Evolutionary conservation across 2,797 vertebrate species (phyloP), one percentile per base, ranked within the genome.

Genomic region (Sardinella longiceps): DNA sequence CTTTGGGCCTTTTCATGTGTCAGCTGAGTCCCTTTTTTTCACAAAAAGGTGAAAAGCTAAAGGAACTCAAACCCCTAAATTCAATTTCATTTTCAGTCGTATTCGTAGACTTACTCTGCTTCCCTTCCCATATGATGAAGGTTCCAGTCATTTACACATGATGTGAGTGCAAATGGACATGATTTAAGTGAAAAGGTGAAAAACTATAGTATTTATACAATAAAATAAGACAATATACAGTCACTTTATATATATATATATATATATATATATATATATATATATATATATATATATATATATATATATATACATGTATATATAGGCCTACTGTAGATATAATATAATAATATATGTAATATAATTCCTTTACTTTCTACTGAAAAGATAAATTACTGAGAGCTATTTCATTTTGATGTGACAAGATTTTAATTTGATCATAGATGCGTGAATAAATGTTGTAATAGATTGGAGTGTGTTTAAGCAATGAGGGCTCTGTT

Each of bases 11-110:
- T 81, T 45, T 39, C 39, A 28, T 84, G 80, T 83, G 89, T 88
- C 92, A 91, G 92, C 92, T 93, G 93, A 84, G 46, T 48, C 7
- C 12, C 46, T 48, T 91, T 91, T 90, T 88, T 91, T 66, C 18
- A 15, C 20, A 11, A 88, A 85, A 84, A 70, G 86, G 85, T 92
- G 90, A 92, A 92, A 93, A 86, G 86, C 48, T 84, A 14, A 80
- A 33, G 63, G 33, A 30, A 15, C 2, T 30, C 33, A 70, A 37
- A 4, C 63, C 63, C 63, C 3, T 37, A 70, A 30, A 70, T 70
- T 70, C 30, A 70, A 33, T 70, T 70, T 33, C 12, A 70, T 14
- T 14, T 2, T 70, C 12, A 70, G 51, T 20, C 3, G 15, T 53
- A 53, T 53, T 53, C 15, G n/a, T n/a, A 60, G 56, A 25, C 46